A percentile compares a stretch with the other conserved stretches of the same genome.
Conservation (phyloP, 2,888 invertebrate genomes). For the Andricus quercusramuli region DNA sequence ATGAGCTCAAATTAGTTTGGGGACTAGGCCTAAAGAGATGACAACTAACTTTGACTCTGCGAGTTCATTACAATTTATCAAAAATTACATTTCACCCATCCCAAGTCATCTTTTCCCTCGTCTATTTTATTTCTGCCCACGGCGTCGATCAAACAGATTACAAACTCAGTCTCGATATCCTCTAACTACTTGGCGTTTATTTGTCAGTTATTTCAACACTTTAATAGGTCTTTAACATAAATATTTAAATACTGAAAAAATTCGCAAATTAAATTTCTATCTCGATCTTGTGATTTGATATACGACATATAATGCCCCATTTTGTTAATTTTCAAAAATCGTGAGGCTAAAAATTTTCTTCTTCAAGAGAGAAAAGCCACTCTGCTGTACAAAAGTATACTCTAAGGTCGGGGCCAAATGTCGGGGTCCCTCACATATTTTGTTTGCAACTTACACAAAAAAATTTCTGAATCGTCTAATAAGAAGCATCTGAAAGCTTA, state of each 20-base stretch:
- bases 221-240: not conserved
- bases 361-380: no score
- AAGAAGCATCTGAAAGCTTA: no score
- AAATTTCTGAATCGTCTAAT: no score
- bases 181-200: not conserved
- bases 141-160: conserved; percentile 10
- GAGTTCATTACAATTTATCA: conserved; percentile 10
- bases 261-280: not conserved
- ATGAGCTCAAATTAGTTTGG: conserved; percentile 5
- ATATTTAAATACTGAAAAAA: not conserved
- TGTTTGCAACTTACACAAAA: no score
- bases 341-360: no score
- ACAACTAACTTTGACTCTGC: not conserved
- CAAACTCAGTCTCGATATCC: conserved; percentile 18
- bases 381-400: no score
- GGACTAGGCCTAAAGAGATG: not conserved
- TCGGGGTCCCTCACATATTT: no score
- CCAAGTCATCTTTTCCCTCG: conserved; percentile 5
- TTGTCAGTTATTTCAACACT: not conserved
- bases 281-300: no score
- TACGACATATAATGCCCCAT: no score
- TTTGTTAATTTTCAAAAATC: no score
- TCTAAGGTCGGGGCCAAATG: no score
- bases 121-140: not conserved
- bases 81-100: conserved; percentile 17